Evolutionary conservation across 2,888 invertebrate genomes (phyloP).

Genomic region (Polydrusus tereticollis): DNA sequence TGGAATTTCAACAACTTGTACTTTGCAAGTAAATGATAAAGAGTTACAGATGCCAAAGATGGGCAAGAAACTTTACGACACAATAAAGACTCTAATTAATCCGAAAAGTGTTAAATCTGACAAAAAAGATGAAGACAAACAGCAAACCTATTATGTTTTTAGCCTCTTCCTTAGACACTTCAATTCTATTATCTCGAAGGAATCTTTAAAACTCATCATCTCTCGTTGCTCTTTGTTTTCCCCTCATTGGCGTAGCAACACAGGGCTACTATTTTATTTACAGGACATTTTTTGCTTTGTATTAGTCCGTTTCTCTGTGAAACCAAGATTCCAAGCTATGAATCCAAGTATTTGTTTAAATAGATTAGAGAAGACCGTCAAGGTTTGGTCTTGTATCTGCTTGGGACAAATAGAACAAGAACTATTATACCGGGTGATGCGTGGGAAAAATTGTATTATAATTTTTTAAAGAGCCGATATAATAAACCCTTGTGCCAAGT

Average conservation of each 20-base stretch:
- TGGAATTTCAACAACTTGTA: no score
- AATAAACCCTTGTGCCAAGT: no score
- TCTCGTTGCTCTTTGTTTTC: background rate
- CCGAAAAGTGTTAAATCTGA: constrained; percentile 1
- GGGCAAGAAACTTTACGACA: background rate
- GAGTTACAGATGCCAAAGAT: background rate
- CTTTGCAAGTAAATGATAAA: no score
- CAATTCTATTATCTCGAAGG: constrained; percentile 29
- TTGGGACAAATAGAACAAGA: no score
- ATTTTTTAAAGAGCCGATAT: no score
- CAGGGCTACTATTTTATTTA: no score
- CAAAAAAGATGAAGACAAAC: constrained; percentile 1
- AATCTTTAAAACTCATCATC: constrained; percentile 31
- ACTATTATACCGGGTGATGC: no score
- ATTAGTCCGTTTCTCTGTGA: background rate
- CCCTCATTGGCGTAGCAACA: constrained; percentile 11
- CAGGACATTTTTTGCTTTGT: background rate
- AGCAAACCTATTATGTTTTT: constrained; percentile 16
- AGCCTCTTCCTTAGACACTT: constrained; percentile 28
- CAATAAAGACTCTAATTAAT: constrained; percentile 12
- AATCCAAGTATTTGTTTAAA: no score
- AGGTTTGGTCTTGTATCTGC: no score
- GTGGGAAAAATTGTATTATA: no score
- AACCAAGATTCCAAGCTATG: no score
- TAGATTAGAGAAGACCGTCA: no score